Evolutionary conservation across 2,113 vertebrate species (phyloP).

Genomic region (Abramis brama): DNA sequence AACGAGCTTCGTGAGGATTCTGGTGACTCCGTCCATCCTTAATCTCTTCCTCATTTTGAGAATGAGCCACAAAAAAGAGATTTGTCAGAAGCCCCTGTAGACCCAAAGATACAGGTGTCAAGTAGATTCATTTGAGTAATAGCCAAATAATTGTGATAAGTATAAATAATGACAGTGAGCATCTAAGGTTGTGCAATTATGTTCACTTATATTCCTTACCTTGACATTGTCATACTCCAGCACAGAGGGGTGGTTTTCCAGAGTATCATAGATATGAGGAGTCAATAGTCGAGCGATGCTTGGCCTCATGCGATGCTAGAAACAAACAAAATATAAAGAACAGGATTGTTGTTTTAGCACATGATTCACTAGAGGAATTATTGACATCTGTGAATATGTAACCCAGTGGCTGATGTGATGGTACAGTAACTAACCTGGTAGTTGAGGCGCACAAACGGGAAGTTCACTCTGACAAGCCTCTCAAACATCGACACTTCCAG

Average conservation of each 20-base stretch:
- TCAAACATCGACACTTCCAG: slow-evolving; percentile 96
- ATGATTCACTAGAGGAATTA: too few relatives aligned
- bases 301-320: slow-evolving; percentile 93
- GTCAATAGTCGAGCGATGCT: slow-evolving; percentile 89
- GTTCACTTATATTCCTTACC: slow-evolving; percentile 69
- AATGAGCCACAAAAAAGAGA: slow-evolving; percentile 90
- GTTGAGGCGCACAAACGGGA: slow-evolving; percentile 88
- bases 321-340: slow-evolving; percentile 34
- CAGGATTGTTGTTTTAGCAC: background rate
- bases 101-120: slow-evolving; percentile 7
- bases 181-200: background rate
- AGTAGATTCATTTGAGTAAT: background rate
- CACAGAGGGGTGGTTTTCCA: slow-evolving; percentile 92
- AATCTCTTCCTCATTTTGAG: slow-evolving; percentile 80
- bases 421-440: slow-evolving; percentile 81
- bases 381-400: background rate
- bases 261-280: slow-evolving; percentile 86
- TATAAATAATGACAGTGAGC: background rate
- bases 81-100: slow-evolving; percentile 85
- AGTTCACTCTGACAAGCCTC: slow-evolving; percentile 84
- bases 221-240: slow-evolving; percentile 88
- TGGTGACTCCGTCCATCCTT: slow-evolving; percentile 89
- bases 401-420: background rate
- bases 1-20: slow-evolving; percentile 87
- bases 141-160: background rate